Conservation (phyloP, 2,888 invertebrate species). For the Fragum whitleyi region DNA sequence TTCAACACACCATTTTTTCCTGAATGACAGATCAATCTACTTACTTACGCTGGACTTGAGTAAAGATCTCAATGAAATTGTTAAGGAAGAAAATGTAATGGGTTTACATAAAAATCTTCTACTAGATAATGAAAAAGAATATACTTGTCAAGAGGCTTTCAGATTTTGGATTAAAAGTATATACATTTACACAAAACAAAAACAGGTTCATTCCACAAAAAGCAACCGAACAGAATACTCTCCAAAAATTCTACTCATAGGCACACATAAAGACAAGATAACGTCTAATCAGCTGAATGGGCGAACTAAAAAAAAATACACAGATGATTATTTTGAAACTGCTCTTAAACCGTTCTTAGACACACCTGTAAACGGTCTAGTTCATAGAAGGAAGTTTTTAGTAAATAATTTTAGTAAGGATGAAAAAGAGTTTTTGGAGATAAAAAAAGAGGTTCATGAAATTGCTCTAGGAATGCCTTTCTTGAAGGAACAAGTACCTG, state of each 20-base stretch:
- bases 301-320: conserved; percentile 9
- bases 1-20: conserved; percentile 57
- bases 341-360: conserved; percentile 35
- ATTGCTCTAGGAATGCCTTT: neutral
- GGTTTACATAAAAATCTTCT: neutral
- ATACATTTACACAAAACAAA: conserved; percentile 13
- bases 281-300: conserved; percentile 30
- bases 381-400: neutral
- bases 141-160: neutral
- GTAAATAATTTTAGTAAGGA: neutral
- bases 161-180: conserved; percentile 21
- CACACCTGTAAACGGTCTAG: neutral
- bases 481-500: neutral
- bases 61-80: neutral
- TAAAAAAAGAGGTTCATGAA: neutral
- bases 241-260: neutral
- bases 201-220: neutral
- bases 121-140: neutral
- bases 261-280: neutral
- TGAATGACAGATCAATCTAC: conserved; percentile 51
- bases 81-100: neutral
- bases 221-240: neutral
- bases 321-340: conserved; percentile 47
- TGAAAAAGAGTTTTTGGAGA: neutral
- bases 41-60: conserved; percentile 49